Evolutionary conservation across 2,797 vertebrate genomes (phyloP).

Genomic region (Hydrolagus colliei): DNA sequence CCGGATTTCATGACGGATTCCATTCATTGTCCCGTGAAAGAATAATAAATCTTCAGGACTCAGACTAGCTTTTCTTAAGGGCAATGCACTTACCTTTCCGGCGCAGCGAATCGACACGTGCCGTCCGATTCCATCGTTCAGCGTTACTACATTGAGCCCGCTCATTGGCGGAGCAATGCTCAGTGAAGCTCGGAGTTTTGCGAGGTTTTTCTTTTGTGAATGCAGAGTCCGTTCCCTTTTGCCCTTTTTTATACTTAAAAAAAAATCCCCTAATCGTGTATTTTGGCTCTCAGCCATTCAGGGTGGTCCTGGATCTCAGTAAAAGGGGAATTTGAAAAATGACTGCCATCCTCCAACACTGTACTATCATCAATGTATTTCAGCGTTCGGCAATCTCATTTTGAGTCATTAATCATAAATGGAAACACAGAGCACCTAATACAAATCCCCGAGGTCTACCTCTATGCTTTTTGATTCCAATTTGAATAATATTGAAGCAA

Average conservation of each 20-base stretch:
- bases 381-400: conserved; percentile 9
- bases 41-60: conserved; percentile 9
- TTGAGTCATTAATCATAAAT: conserved; percentile 29
- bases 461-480: not conserved
- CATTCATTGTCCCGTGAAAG: conserved; percentile 13
- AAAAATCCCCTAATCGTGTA: not conserved
- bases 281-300: not conserved
- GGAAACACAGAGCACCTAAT: conserved; percentile 13
- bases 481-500: not conserved
- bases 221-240: not conserved
- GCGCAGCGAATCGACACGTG: not conserved
- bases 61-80: not conserved
- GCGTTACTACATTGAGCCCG: not conserved
- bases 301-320: not conserved
- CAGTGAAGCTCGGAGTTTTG: not conserved
- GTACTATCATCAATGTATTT: not conserved
- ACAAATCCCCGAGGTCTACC: conserved; percentile 5
- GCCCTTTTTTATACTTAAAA: no score
- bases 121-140: not conserved
- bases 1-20: conserved; percentile 16
- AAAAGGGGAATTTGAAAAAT: conserved; percentile 4
- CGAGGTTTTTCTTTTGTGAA: not conserved
- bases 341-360: conserved; percentile 6
- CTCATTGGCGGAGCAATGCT: not conserved
- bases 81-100: not conserved